These are phyloP conservation scores for Diprion similis DNA, from an alignment of 1,140 invertebrate species.

Conservation along the genomic window DNA sequence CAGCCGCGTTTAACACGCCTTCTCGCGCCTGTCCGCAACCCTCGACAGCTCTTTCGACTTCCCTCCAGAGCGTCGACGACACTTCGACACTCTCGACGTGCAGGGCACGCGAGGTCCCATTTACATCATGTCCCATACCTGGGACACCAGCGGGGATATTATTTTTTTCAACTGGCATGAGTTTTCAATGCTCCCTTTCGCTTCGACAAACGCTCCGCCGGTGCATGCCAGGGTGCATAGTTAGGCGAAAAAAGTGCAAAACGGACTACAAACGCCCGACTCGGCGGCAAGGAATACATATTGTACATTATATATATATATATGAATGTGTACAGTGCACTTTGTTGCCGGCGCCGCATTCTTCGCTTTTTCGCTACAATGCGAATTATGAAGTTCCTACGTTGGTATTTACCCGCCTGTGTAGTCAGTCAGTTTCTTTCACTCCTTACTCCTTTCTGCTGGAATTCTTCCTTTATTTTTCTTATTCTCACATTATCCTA, in stretches of 20 bases:
- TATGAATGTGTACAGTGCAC: neutral
- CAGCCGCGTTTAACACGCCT: slow-evolving; percentile 12
- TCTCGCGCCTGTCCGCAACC: neutral
- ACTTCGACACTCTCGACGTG: neutral
- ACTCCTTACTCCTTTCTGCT: neutral
- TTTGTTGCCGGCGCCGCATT: neutral
- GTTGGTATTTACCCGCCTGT: neutral
- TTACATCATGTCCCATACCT: neutral
- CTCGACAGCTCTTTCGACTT: neutral
- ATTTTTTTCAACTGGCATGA: too few relatives aligned
- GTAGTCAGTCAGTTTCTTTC: slow-evolving; percentile 4
- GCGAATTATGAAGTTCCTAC: neutral
- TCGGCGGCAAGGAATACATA: too few relatives aligned
- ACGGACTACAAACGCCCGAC: too few relatives aligned
- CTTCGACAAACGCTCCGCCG: neutral
- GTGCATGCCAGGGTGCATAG: neutral
- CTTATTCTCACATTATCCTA: neutral
- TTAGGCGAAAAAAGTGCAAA: too few relatives aligned
- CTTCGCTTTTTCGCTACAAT: neutral
- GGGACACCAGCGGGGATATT: neutral
- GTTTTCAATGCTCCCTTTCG: neutral
- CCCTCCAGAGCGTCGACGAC: neutral
- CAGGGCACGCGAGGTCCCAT: neutral
- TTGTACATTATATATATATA: neutral
- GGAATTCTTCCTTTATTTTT: neutral